Base-by-base conservation (phyloP, 2,797 vertebrate species). In the Menidia menidia region DNA sequence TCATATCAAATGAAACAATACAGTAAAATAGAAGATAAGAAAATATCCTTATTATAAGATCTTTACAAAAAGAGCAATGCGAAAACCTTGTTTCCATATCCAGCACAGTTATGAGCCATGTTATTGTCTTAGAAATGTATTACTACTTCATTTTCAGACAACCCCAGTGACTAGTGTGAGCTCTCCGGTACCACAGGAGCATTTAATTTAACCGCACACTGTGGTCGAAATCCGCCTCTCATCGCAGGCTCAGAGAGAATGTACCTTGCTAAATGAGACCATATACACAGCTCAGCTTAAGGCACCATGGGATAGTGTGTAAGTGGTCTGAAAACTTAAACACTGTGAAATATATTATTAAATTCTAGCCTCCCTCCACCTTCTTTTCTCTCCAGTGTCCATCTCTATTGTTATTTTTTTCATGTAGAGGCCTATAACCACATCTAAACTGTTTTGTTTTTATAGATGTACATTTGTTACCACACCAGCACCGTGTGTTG, bases 141-240 rank as follows among this genome's bases (percentile, higher is more conserved):
- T 61, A 45, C 64, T 43, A 8, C 50, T 4, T 67, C 31, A 6
- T 74, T 78, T 69, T 57, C 13, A 53, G 41, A 62, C 0, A 15
- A 41, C 58, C 56, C 0, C 5, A 50, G 30, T 31, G 59, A 61
- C 51, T 66, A 4, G 50, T 71, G 70, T 59, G 75, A 83, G 66
- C 74, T 69, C 57, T 55, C 18, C 66, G 75, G 76, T 59, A 2
- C 83, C 58, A 2, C 4, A 43, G 61, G 64, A 54, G 51, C 65
- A 47, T 77, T 60, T 73, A 41, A 69, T 75, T 83, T 80, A 83
- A 78, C 71, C 79, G 71, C 47, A 71, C 81, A 42, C 50, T 70
- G 87, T 3, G 89, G 89, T 89, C 91, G 87, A 78, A 85, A 76
- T 78, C 78, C 84, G 75, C 84, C 87, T 90, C 66, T 92, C 88